Conservation (phyloP, 2,888 invertebrate genomes). For the Keiferia lycopersicella region DNA sequence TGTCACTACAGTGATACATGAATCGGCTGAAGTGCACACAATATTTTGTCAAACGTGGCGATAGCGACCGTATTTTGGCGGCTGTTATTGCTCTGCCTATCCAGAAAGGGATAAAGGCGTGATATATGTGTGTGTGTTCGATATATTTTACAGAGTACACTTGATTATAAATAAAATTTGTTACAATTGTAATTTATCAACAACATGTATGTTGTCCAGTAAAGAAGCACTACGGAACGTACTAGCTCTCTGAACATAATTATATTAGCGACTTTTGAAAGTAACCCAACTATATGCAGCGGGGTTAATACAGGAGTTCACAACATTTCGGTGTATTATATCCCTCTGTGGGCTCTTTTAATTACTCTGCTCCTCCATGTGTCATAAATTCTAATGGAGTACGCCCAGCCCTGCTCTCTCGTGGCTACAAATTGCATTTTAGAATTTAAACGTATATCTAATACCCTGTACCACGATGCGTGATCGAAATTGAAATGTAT, state of each 20-base stretch:
- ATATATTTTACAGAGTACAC: no score
- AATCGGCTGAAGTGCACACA: no score
- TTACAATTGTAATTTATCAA: no score
- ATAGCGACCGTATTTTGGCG: no score
- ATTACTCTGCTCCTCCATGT: slow-evolving; percentile 69
- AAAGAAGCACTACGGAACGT: not conserved
- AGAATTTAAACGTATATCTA: slow-evolving; percentile 56
- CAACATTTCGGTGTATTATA: slow-evolving; percentile 57
- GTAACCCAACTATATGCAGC: slow-evolving; percentile 38
- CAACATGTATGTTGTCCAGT: no score
- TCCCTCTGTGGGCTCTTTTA: slow-evolving; percentile 72
- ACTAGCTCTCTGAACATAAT: not conserved
- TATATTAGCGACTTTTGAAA: slow-evolving; percentile 42
- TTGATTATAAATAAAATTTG: no score
- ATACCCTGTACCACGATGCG: slow-evolving; percentile 26
- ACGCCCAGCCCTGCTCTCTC: slow-evolving; percentile 44
- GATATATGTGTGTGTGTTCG: no score
- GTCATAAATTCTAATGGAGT: slow-evolving; percentile 78
- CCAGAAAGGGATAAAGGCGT: no score
- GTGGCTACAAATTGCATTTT: slow-evolving; percentile 63
- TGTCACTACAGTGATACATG: no score
- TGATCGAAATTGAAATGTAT: slow-evolving; percentile 38
- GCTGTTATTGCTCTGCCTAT: no score
- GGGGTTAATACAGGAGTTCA: slow-evolving; percentile 49
- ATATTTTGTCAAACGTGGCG: no score